Conservation (phyloP, 2,113 vertebrate genomes). For the Rousettus leschenaultii region DNA sequence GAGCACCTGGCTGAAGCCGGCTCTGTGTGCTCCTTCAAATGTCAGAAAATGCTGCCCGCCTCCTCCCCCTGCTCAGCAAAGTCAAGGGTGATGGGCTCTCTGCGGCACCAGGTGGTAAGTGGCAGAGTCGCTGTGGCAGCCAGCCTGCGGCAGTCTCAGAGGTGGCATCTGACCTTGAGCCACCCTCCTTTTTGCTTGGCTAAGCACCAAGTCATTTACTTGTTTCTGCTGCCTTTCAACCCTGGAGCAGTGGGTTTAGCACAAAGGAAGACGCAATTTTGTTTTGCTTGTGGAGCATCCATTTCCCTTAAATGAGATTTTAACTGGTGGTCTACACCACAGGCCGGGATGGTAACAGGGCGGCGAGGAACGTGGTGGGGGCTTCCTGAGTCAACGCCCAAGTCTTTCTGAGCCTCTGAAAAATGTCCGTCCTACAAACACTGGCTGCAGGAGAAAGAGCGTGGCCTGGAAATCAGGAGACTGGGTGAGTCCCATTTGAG, state of each 20-base stretch:
- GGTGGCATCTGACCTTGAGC: constrained; percentile 5
- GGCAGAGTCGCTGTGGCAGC: background rate
- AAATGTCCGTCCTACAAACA: background rate
- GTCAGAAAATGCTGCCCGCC: background rate
- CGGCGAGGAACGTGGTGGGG: background rate
- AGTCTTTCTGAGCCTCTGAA: background rate
- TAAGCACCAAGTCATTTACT: background rate
- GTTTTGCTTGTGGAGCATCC: background rate
- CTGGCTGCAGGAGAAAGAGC: background rate
- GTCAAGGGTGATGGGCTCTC: background rate
- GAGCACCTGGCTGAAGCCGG: background rate
- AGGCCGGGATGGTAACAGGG: background rate
- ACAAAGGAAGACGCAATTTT: background rate
- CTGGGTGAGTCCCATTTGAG: background rate
- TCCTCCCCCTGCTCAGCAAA: background rate
- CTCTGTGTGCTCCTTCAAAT: background rate
- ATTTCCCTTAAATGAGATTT: background rate
- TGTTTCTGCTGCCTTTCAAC: constrained; percentile 26
- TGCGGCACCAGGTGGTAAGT: background rate
- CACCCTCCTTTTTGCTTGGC: constrained; percentile 31
- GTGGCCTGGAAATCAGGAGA: background rate
- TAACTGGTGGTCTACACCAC: background rate
- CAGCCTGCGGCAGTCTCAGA: background rate
- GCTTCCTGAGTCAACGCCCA: background rate
- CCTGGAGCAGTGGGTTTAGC: background rate